Base-by-base conservation (phyloP, 2,888 invertebrate species). In the Falcaria lacertinaria region DNA sequence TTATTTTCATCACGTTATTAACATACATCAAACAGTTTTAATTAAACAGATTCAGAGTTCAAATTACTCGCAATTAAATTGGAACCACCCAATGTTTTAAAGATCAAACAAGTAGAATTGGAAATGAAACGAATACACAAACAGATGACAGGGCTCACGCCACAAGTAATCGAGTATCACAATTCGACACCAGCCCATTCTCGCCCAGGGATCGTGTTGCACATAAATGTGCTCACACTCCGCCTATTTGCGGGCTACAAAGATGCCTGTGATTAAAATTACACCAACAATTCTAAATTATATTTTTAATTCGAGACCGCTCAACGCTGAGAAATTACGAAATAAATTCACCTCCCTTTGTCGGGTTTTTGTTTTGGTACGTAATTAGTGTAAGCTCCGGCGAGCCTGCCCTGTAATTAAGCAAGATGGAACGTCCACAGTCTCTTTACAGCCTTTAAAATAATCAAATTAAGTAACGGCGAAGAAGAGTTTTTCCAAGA, bases 331-430 rank as follows among this genome's bases (percentile, higher is more conserved):
- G 79, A 80, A 82, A 83, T 84, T 80, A 79, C 69, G 77, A 74
- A 79, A 85, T 84, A 81, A 82, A 84, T 83, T 78, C 67, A 52
- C 64, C 64, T 63, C 56, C 68, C 66, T 79, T 80, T 78, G 80
- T 73, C 60, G 74, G 68, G 70, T 75, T 78, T 81, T 84, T 82
- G 77, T 83, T 85, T 85, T 80, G 76, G 69, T 74, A 70, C 69
- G 80, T 84, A 86, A 88, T 88, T 85, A 87, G 79, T 77, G 73
- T 75, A 70, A 77, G 80, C 79, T 61, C 56, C 64, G 61, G 64
- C 74, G 69, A 76, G 79, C 74, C 69, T 50, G 66, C 58, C 60
- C 68, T 71, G 80, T 87, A 84, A 87, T 86, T 85, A 87, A 80
- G 80, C 71, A 79, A 82, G 83, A 84, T 66, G 75, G 64, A 79